Percentiles rank a stretch among this genome's conserved stretches.
phyloP scores from a whole-genome alignment of 2,888 invertebrate genomes.

The Bellardia bayeri region DNA sequence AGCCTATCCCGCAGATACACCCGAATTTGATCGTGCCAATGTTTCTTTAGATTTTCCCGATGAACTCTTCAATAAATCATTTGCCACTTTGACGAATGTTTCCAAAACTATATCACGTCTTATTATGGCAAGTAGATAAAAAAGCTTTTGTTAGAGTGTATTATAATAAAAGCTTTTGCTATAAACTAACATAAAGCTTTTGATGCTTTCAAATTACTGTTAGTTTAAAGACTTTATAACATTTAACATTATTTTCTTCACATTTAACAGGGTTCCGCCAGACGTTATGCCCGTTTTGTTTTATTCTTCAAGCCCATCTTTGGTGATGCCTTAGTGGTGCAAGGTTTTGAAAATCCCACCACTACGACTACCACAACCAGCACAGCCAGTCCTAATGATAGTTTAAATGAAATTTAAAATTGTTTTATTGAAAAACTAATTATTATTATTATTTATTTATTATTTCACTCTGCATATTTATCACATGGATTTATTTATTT shows the following conservation, averaged over 20 bases:
- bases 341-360: conserved; percentile 86
- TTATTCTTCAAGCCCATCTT: conserved; percentile 91
- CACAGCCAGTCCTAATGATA: conserved; percentile 65
- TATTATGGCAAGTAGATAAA: conserved; percentile 85
- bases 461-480: neutral
- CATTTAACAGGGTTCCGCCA: conserved; percentile 89
- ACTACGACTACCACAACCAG: conserved; percentile 75
- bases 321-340: conserved; percentile 89
- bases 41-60: conserved; percentile 87
- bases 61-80: conserved; percentile 86
- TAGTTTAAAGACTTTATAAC: neutral
- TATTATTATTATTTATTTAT: conserved; percentile 16
- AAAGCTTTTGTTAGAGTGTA: conserved; percentile 7
- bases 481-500: conserved; percentile 12
- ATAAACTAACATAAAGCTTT: conserved; percentile 37
- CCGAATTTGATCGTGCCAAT: conserved; percentile 84
- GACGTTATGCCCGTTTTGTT: conserved; percentile 89
- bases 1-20: conserved; percentile 84
- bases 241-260: conserved; percentile 25
- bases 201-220: neutral
- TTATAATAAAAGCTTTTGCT: conserved; percentile 28
- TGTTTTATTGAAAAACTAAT: neutral
- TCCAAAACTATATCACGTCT: conserved; percentile 86
- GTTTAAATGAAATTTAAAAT: conserved; percentile 73
- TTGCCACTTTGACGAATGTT: conserved; percentile 86